Base-by-base conservation (phyloP, 2,797 vertebrate genomes). In the Labroides dimidiatus region DNA sequence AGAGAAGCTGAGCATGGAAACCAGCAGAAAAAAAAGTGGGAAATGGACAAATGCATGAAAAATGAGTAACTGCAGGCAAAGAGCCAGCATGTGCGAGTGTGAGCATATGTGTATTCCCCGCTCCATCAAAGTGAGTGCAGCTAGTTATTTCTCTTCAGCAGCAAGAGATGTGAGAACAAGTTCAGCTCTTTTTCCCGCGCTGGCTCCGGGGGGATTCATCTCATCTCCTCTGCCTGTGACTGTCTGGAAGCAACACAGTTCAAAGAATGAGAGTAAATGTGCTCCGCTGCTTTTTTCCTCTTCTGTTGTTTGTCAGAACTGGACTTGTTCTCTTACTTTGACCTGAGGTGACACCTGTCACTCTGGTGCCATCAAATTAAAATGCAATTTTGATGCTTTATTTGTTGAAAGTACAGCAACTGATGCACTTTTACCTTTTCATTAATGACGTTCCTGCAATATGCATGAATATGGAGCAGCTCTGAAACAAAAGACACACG, bases 101-200 rank as follows among this genome's bases (percentile, higher is more conserved):
- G 6, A 60, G 21, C 17, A 21, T 33, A 24, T n/a, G 44, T 47
- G 44, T 73, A 19, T 64, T 53, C 42, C 24, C 62, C 44, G 57
- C 58, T 72, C 79, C 89, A 82, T 90, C 89, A 90, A 91, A 90
- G 90, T 78, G 80, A 89, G 80, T 41, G 59, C 23, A 84, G 89
- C 89, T 90, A 90, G 87, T 92, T 91, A 91, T 89, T 88, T 89
- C 83, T 87, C 71, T 76, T 78, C 72, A 72, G 82, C 78, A 73
- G 84, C 83, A 77, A 75, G 72, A 86, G 88, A 92, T 84, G 81
- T 84, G 82, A 87, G 83, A 77, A 84, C 74, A 84, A 89, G 88
- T 89, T 90, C 74, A 79, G 83, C 79, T 87, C 75, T 74, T 77
- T 78, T 75, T 86, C 79, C 77, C 49, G 57, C 27, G 23, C 70